These are phyloP conservation scores for Rissa tridactyla DNA, from an alignment of 2,113 vertebrate species.

Conservation along the genomic window DNA sequence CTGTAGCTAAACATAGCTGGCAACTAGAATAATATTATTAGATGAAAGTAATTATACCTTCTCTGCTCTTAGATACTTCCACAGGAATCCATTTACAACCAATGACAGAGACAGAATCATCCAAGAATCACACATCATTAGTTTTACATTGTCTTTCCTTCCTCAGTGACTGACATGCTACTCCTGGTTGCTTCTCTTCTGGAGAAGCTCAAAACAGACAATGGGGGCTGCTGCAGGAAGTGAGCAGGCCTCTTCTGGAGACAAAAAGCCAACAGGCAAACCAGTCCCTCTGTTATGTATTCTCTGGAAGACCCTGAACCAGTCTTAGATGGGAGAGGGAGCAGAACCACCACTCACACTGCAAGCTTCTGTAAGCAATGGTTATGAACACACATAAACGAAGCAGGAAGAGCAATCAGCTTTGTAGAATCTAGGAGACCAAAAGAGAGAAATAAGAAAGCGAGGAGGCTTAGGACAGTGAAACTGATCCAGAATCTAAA, in stretches of 20 bases:
- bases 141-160: neutral
- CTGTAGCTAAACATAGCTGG: neutral
- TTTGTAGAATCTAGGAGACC: neutral
- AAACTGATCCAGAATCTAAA: neutral
- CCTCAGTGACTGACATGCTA: neutral
- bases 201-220: neutral
- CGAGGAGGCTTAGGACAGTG: accelerated
- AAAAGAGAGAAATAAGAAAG: neutral
- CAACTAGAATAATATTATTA: neutral
- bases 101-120: neutral
- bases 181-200: neutral
- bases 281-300: neutral
- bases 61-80: neutral
- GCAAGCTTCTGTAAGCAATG: neutral
- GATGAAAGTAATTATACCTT: neutral
- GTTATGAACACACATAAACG: neutral
- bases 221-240: neutral
- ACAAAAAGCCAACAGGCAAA: neutral
- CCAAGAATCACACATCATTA: neutral
- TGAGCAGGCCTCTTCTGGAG: neutral
- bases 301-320: neutral
- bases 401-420: neutral
- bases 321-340: neutral
- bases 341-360: neutral
- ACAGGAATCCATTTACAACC: neutral